A percentile compares a stretch with the other conserved stretches of the same genome.
Evolutionary conservation across 2,888 invertebrate genomes (phyloP).

Genomic region (Eristalis pertinax): DNA sequence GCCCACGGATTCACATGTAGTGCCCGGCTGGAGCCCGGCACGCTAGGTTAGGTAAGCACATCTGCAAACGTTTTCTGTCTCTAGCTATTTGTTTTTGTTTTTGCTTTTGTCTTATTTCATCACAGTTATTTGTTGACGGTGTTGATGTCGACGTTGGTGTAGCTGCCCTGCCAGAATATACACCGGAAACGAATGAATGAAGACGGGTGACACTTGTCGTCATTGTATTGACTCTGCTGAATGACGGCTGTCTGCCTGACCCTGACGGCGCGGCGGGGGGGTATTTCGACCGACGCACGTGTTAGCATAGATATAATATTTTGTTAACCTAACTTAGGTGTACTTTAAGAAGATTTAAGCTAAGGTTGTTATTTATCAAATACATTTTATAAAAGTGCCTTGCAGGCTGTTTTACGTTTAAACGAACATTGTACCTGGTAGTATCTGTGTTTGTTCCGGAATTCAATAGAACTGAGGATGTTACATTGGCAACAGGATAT

Average conservation of each 20-base stretch:
- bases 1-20: slow-evolving; percentile 39
- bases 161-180: slow-evolving; percentile 20
- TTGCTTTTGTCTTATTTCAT: slow-evolving; percentile 36
- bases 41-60: not conserved
- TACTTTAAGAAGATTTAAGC: slow-evolving; percentile 48
- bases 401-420: not conserved
- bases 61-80: slow-evolving; percentile 19
- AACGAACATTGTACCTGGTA: not conserved
- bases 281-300: slow-evolving; percentile 25
- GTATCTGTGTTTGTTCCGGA: not conserved
- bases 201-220: slow-evolving; percentile 50
- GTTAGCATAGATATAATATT: slow-evolving; percentile 33
- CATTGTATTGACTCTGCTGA: slow-evolving; percentile 41
- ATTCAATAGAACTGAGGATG: not conserved
- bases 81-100: too few relatives aligned
- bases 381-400: not conserved
- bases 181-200: slow-evolving; percentile 62
- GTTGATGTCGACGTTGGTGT: not conserved
- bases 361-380: slow-evolving; percentile 44
- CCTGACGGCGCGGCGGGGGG: slow-evolving; percentile 17
- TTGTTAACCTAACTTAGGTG: slow-evolving; percentile 45
- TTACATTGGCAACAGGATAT: too few relatives aligned
- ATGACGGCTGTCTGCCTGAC: slow-evolving; percentile 41
- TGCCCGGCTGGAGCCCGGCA: not conserved
- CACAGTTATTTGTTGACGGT: not conserved